Percentiles rank a stretch among this genome's conserved stretches.
phyloP scores from a whole-genome alignment of 2,888 invertebrate species.

The Cataglyphis cursor region DNA sequence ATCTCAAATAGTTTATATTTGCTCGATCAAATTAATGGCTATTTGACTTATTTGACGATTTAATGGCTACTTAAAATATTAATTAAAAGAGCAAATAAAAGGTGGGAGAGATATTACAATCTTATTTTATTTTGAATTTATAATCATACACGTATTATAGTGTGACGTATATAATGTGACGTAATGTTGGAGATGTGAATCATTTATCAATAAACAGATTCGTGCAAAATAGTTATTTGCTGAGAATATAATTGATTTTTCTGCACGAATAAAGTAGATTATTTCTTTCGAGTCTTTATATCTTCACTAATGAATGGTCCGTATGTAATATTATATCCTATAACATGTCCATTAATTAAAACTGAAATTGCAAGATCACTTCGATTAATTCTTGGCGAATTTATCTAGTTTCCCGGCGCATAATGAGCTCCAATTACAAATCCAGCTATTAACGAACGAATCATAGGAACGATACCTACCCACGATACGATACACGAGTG shows the following conservation, averaged over 20 bases:
- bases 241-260: not conserved
- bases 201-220: not conserved
- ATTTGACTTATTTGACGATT: slow-evolving; percentile 4
- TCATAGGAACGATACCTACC: slow-evolving; percentile 16
- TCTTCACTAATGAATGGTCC: not conserved
- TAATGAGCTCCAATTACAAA: slow-evolving; percentile 30
- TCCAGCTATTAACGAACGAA: slow-evolving; percentile 32
- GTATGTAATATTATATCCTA: not conserved
- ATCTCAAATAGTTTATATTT: slow-evolving; percentile 14
- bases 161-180: not conserved
- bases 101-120: not conserved
- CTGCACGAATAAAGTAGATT: not conserved
- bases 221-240: not conserved
- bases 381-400: not conserved
- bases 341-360: not conserved
- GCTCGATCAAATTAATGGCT: slow-evolving; percentile 1
- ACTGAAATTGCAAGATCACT: slow-evolving; percentile 3
- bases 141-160: not conserved
- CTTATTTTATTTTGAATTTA: not conserved
- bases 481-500: not conserved
- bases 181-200: too few relatives aligned
- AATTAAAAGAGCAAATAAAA: slow-evolving; percentile 15
- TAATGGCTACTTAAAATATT: slow-evolving; percentile 16
- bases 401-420: not conserved
- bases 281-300: not conserved